These are phyloP conservation scores for Dysdera silvatica DNA, from an alignment of 1,140 invertebrate species.

Conservation along the genomic window DNA sequence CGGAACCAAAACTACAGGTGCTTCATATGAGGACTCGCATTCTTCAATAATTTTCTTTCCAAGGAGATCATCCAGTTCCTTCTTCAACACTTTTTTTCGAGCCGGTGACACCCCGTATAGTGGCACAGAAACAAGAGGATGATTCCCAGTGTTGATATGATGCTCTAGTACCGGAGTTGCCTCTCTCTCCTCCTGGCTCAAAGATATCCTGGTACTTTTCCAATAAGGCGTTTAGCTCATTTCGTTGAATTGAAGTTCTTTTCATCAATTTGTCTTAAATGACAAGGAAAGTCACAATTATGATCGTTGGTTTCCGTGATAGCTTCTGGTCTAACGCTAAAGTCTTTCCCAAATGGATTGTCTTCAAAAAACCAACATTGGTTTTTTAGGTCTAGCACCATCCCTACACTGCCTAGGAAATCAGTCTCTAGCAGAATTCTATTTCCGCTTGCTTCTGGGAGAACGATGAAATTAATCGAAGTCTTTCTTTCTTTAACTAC, in stretches of 20 bases:
- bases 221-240: neutral
- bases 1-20: conserved; percentile 30
- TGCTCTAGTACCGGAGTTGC: conserved; percentile 6
- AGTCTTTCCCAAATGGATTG: neutral
- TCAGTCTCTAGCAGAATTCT: neutral
- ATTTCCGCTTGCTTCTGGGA: neutral
- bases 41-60: conserved; percentile 28
- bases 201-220: neutral
- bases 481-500: neutral
- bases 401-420: neutral
- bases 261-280: neutral
- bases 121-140: conserved; percentile 6
- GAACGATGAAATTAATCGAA: neutral
- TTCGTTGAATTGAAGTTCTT: neutral
- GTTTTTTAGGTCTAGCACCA: neutral
- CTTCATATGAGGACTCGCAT: conserved; percentile 25
- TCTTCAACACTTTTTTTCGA: conserved; percentile 24
- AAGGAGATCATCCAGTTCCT: conserved; percentile 31
- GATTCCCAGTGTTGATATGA: conserved; percentile 26
- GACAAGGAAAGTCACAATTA: no score
- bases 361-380: neutral
- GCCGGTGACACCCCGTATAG: conserved; percentile 15
- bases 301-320: neutral
- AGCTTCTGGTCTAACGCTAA: neutral
- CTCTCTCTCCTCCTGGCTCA: neutral